Base-by-base conservation (phyloP, 2,113 vertebrate species). In the Phaetusa simplex region DNA sequence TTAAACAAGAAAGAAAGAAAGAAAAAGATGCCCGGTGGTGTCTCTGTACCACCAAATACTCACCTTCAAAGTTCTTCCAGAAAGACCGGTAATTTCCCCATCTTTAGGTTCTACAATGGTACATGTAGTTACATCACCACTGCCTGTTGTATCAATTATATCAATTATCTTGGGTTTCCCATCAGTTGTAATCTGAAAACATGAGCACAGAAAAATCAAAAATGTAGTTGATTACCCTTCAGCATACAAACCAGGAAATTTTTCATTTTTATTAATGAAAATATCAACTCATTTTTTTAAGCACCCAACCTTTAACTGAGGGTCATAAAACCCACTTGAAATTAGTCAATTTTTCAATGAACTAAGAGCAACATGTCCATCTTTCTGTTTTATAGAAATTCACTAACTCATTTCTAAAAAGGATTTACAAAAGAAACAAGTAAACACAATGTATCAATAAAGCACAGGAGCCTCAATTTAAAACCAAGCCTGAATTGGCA, bases 81-180 rank as follows among this genome's bases (percentile, higher is more conserved):
- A 99, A 78, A 99, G 98, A 36, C 99, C 99, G 3, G 90, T 26
- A 80, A 99, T 97, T 92, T 98, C 98, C 27, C 98, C 99, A 43
- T 99, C 99, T 97, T 99, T 99, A 40, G 98, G 98, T 87, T 99
- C 99, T 50, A 95, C 98, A 93, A 99, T 72, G 1, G 99, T 99
- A 66, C 98, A 98, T 40, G 99, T 99, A 95, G 99, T 99, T 95
- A 99, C 99, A 83, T 99, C 99, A 16, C 99, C 99, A 82, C 99
- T 99, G 96, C 99, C 99, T 17, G 99, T 99, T 5, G 99, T 99
- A 90, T 99, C 99, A 38, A 99, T 99, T 96, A 99, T 99, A 95
- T 99, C 99, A 79, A 99, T 79, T 91, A 99, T 99, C 98, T 99
- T 99, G 55, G 99, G 99, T 92, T 99, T 99, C 49, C 99, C 99